Base-by-base conservation (phyloP, 2,888 invertebrate species). In the Blastobasis lacticolella region DNA sequence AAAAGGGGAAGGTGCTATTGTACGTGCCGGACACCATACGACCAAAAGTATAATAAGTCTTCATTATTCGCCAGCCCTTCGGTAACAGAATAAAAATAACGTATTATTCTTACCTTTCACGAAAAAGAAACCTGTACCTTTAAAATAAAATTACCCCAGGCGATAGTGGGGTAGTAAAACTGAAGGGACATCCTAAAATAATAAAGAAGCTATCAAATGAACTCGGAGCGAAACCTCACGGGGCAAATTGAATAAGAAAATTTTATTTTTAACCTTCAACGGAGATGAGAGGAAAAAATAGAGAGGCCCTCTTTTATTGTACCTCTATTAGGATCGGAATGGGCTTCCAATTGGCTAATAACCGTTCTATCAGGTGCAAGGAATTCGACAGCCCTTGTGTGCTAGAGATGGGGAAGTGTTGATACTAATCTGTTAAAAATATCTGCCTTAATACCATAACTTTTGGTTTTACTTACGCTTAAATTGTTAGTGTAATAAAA, bases 361-460 rank as follows among this genome's bases (percentile, higher is more conserved):
- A 86, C 86, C 73, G 81, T 81, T 79, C 86, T 85, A 87, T 87
- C 87, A 87, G 87, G 87, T 87, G 85, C 82, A 87, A 81, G 81
- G 81, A 87, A 87, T 86, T 85, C 81, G 82, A n/a, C 82, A 84
- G 67, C 70, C 67, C 66, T 62, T 58, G 23, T 61, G 59, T 56
- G 50, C 44, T 70, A 78, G 77, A 51, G 77, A 62, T 59, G 78
- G 53, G 57, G 45, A 37, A 5, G 3, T 4, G 50, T 54, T 57
- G 59, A 60, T 67, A 62, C 62, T 51, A 6, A 43, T 42, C 5
- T 42, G 3, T 6, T 42, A 7, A 9, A 9, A 42, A 42, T 42
- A 42, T 8, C 10, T 7, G 1, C 9, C 10, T 40, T 8, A 40
- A 4, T 40, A 40, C 41, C 41, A 9, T 8, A 1, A 40, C 41